Conservation (phyloP, 1,140 invertebrate genomes). For the Trichoplusia ni region DNA sequence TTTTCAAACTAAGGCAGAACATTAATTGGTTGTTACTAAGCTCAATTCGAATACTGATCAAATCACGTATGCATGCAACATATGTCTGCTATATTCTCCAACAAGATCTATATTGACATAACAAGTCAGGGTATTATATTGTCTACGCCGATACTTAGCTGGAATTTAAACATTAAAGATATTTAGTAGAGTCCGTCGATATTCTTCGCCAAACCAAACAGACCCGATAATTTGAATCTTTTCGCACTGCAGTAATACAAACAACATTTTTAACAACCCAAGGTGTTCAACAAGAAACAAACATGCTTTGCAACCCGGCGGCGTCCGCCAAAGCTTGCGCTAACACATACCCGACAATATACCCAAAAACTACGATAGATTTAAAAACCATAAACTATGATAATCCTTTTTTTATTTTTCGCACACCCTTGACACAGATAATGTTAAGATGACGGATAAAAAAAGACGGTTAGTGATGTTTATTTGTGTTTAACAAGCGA, state of each 20-base stretch:
- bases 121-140: too few species aligned
- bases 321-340: conserved; percentile 70
- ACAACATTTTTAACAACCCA: conserved; percentile 58
- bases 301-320: conserved; percentile 57
- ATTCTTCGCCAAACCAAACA: conserved; percentile 15
- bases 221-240: conserved; percentile 16
- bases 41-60: too few species aligned
- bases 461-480: conserved; percentile 32
- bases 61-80: too few species aligned
- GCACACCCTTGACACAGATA: conserved; percentile 68
- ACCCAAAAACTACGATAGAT: conserved; percentile 46
- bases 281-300: conserved; percentile 58
- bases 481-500: conserved; percentile 34
- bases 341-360: conserved; percentile 48
- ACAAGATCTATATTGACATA: too few species aligned
- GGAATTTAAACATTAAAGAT: not conserved
- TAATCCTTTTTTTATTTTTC: conserved; percentile 46
- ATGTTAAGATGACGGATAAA: conserved; percentile 36
- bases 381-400: conserved; percentile 11
- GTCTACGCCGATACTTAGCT: too few species aligned
- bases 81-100: too few species aligned
- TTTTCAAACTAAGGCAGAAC: too few species aligned
- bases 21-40: too few species aligned
- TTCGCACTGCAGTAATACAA: conserved; percentile 58
- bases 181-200: not conserved